Evolutionary conservation across 2,888 invertebrate species (phyloP), one percentile per base, ranked within the genome.

Genomic region (Rhaphigaster nebulosa): DNA sequence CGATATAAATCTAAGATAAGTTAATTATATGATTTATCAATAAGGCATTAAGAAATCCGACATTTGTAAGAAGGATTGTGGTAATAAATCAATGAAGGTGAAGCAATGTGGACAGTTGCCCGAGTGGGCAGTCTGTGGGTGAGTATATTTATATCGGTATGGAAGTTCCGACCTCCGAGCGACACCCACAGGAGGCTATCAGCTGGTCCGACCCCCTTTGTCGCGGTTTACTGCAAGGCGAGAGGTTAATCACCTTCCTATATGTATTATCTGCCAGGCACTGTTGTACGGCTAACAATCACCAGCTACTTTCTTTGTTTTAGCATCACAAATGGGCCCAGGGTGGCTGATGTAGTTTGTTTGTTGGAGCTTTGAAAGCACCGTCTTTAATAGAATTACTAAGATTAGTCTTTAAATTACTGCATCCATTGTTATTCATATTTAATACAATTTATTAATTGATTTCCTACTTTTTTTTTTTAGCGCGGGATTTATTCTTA

Each of bases 161-260:
- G 38, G 80, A 26, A 80, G 80, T 41, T 41, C 2, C 34, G 76
- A 76, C 76, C 34, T 20, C 20, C 1, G 38, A 18, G 41, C 26
- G n/a, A 41, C 41, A 26, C 84, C 84, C 41, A 41, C 41, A n/a
- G 45, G 5, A 41, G 84, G 84, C 45, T 45, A 84, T 84, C 84
- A 84, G 84, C 38, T 84, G 84, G 45, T 50, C 26, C 12, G 26
- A 70, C n/a, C 45, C 13, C 84, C 41, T 45, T 84, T 84, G 45
- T 50, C 45, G 45, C 26, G 84, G 84, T n/a, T 26, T 84, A 15
- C 84, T 84, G 84, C 84, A 84, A 84, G 84, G 45, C 84, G 45
- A 41, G n/a, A 50, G 84, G 84, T 84, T 84, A 45, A 45, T 84
- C 84, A 84, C 84, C 84, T 84, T 84, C 45, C 18, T 84, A 26